These are phyloP conservation scores for Scaptomyza tumidula DNA, from an alignment of 2,888 invertebrate species.

Conservation along the genomic window DNA sequence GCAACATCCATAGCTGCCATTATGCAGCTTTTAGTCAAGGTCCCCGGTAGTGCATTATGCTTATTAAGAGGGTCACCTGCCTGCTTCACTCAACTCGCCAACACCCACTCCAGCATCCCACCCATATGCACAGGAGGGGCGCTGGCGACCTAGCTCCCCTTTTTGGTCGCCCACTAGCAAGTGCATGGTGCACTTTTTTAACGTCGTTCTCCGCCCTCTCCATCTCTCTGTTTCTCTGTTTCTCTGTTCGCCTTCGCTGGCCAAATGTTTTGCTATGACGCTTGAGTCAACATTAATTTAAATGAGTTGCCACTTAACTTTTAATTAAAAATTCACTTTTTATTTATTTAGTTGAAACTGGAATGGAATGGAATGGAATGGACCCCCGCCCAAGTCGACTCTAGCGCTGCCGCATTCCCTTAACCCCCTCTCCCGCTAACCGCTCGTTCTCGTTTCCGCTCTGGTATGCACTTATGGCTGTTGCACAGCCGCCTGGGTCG, in stretches of 20 bases:
- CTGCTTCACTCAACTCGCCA: background rate
- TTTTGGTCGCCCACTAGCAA: slow-evolving; percentile 1
- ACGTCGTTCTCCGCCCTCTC: slow-evolving; percentile 4
- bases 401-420: background rate
- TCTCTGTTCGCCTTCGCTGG: slow-evolving; percentile 41
- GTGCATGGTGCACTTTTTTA: slow-evolving; percentile 23
- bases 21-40: slow-evolving; percentile 49
- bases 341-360: slow-evolving; percentile 76
- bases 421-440: background rate
- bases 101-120: too few species aligned
- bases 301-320: slow-evolving; percentile 83
- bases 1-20: slow-evolving; percentile 47
- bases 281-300: slow-evolving; percentile 82
- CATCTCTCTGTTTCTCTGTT: background rate
- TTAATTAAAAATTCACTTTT: slow-evolving; percentile 82
- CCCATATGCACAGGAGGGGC: too few species aligned
- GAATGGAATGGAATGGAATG: slow-evolving; percentile 69
- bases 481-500: slow-evolving; percentile 35
- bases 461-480: slow-evolving; percentile 55
- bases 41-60: slow-evolving; percentile 59
- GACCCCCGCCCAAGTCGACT: slow-evolving; percentile 7
- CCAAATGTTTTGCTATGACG: slow-evolving; percentile 78
- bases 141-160: background rate
- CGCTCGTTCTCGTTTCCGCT: slow-evolving; percentile 8
- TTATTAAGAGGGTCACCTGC: slow-evolving; percentile 54